Base-by-base conservation (phyloP, 2,113 vertebrate species). In the Campylomormyrus numenius region DNA sequence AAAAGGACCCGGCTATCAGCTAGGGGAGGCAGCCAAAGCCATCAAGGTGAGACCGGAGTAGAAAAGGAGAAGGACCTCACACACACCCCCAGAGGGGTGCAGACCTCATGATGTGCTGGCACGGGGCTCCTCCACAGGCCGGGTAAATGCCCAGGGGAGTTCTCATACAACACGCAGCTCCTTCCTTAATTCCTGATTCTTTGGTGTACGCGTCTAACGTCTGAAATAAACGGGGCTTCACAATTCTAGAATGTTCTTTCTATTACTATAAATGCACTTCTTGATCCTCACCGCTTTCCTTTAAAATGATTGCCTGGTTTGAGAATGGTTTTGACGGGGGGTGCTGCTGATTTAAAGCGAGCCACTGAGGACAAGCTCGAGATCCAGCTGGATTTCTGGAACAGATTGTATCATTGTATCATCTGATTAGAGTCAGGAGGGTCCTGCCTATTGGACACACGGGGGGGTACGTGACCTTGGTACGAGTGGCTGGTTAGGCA, bases 161-260 rank as follows among this genome's bases (percentile, higher is more conserved):
- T 27, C 58, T 66, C 31, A 87, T n/a, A 88, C n/a, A 46, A 31
- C 21, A 77, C 39, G 13, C 74, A 80, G 35, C 35, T 42, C 39
- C 13, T 83, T 90, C 94, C 94, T 94, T 92, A 95, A 91, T 95
- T 96, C 94, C 96, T 94, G 93, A 94, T 94, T 98, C 97, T 98
- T 98, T 98, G 97, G 98, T 96, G 96, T 97, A 95, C 95, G 95
- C 95, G 92, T 48, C 93, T 90, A 90, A 87, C 94, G 95, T 95
- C 92, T 96, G 95, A 92, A 96, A 93, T 92, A 92, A 53, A 94
- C 90, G 93, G 94, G 74, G 89, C 90, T 94, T 90, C 50, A 93
- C 92, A 92, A 93, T 45, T 89, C 91, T 93, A 89, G 91, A 95
- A 88, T 77, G 90, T 92, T 92, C 83, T 90, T 92, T 89, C 93